phyloP scores from a whole-genome alignment of 2,113 vertebrate species.

The Zingel zingel region DNA sequence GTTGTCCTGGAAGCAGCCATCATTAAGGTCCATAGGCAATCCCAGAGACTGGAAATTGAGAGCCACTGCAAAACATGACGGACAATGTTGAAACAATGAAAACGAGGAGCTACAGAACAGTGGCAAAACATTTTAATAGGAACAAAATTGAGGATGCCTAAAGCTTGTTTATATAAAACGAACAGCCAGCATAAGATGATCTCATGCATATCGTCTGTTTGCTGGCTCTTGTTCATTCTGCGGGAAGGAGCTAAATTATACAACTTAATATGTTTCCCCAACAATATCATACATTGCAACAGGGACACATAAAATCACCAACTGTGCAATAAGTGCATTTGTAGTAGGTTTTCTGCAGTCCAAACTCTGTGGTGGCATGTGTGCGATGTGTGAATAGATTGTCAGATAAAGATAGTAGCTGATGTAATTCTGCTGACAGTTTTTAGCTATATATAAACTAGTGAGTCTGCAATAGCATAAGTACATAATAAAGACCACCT shows the following conservation, averaged over 20 bases:
- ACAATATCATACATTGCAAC: conserved; percentile 53
- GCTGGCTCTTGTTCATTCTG: conserved; percentile 32
- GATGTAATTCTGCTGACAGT: conserved; percentile 1
- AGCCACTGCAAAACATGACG: conserved; percentile 84
- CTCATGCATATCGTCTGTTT: conserved; percentile 9
- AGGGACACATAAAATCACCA: conserved; percentile 30
- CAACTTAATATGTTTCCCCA: conserved; percentile 57
- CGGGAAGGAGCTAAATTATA: conserved; percentile 42
- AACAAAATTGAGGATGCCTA: conserved; percentile 19
- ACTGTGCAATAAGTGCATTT: conserved; percentile 25
- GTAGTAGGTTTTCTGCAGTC: conserved; percentile 9
- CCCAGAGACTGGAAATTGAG: conserved; percentile 91
- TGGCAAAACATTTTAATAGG: not conserved
- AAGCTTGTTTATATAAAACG: conserved; percentile 42
- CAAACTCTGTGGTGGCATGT: conserved; percentile 25
- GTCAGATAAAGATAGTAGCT: not conserved
- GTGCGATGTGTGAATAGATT: conserved; percentile 1
- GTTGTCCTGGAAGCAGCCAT: conserved; percentile 92
- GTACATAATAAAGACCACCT: conserved; percentile 21
- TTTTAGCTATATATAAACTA: conserved; percentile 1
- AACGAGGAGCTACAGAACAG: conserved; percentile 4
- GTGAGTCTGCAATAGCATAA: not conserved
- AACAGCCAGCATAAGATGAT: conserved; percentile 21
- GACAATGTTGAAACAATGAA: conserved; percentile 30
- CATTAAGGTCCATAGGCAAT: conserved; percentile 88